A percentile compares a stretch with the other conserved stretches of the same genome.
These are phyloP conservation scores for Callopanchax toddi DNA, from an alignment of 2,113 vertebrate species.

Conservation along the genomic window DNA sequence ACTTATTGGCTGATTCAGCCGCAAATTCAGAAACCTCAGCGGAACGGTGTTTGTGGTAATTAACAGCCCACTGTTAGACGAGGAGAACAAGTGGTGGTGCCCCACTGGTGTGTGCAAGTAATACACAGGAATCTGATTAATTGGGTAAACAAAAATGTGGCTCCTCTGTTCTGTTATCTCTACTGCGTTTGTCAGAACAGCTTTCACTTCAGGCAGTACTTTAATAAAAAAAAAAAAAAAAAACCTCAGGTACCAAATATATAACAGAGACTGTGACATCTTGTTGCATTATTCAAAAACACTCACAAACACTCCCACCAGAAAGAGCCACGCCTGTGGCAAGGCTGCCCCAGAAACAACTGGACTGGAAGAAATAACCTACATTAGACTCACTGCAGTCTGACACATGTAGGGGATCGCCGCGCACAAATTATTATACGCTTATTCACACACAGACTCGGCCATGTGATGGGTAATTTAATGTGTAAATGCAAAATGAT, in stretches of 20 bases:
- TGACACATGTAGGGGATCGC: constrained; percentile 17
- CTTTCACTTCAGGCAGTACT: constrained; percentile 30
- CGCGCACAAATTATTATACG: constrained; percentile 6
- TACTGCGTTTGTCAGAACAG: constrained; percentile 20
- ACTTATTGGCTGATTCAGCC: constrained; percentile 22
- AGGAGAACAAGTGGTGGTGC: background rate
- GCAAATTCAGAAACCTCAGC: constrained; percentile 15
- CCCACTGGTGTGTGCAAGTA: background rate
- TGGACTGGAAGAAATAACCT: constrained; percentile 78
- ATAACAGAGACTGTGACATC: constrained; percentile 27
- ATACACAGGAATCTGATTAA: too few relatives aligned
- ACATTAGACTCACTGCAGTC: constrained; percentile 62
- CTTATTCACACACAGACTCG: constrained; percentile 23
- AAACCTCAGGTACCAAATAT: constrained; percentile 26
- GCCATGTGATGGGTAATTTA: constrained; percentile 15
- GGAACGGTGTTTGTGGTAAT: constrained; percentile 8
- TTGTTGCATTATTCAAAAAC: constrained; percentile 69
- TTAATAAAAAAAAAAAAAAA: background rate
- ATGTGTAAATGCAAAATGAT: constrained; percentile 17
- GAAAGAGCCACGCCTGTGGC: constrained; percentile 43
- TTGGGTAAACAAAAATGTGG: too few relatives aligned
- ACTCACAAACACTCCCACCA: constrained; percentile 7
- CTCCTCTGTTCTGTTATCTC: too few relatives aligned
- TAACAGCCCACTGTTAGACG: constrained; percentile 4
- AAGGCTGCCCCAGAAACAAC: constrained; percentile 73